Conservation (phyloP, 2,888 invertebrate species). For the Metalampra italica region DNA sequence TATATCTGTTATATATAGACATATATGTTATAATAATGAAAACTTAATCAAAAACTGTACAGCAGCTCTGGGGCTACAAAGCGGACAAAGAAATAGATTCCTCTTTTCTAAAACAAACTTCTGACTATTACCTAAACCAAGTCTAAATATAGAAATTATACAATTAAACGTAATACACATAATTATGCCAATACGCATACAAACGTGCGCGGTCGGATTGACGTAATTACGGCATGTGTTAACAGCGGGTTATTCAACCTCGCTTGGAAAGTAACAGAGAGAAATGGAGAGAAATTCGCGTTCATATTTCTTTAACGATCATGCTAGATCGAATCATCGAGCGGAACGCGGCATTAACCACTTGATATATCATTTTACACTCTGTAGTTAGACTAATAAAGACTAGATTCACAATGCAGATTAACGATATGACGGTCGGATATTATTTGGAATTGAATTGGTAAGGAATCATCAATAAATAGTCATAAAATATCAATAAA, state of each 20-base stretch:
- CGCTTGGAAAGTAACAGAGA: conserved; percentile 56
- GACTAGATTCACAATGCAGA: conserved; percentile 1
- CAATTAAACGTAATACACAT: background rate
- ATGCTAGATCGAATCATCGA: conserved; percentile 40
- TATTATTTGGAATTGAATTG: conserved; percentile 7
- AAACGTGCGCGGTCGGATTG: conserved; percentile 18
- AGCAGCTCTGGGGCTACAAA: too few relatives aligned
- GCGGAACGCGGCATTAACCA: conserved; percentile 33
- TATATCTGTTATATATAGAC: too few relatives aligned
- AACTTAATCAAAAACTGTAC: too few relatives aligned
- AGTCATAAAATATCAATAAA: background rate
- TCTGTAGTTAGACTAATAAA: conserved; percentile 5
- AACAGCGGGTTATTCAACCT: conserved; percentile 66
- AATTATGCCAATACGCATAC: background rate
- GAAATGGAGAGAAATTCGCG: conserved; percentile 70
- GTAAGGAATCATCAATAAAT: background rate
- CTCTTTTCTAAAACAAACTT: too few relatives aligned
- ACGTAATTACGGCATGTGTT: conserved; percentile 53
- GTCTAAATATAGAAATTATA: background rate
- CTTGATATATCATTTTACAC: conserved; percentile 11
- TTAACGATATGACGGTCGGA: background rate
- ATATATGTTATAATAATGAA: too few relatives aligned
- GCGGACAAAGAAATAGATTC: too few relatives aligned
- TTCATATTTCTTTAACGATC: conserved; percentile 44
- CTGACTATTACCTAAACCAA: too few relatives aligned